These are phyloP conservation scores for Tipula helvola DNA, from an alignment of 2,888 invertebrate genomes.

Conservation along the genomic window DNA sequence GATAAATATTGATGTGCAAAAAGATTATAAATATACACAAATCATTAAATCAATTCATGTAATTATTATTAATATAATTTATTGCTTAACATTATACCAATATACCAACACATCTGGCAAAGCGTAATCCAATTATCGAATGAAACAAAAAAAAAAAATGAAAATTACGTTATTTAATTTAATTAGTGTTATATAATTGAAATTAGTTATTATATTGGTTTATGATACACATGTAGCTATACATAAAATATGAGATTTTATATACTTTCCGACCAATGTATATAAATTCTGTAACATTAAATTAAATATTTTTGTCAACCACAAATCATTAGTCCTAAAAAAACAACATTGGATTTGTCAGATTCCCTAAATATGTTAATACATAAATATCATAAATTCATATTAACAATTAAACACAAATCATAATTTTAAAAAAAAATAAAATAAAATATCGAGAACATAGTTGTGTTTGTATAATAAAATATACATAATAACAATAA, in stretches of 20 bases:
- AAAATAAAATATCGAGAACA: not conserved
- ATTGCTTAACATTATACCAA: not conserved
- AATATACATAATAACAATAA: not conserved
- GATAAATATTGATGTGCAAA: not conserved
- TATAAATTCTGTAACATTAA: not conserved
- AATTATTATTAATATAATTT: not conserved
- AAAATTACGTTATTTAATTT: not conserved
- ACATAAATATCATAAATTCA: not conserved
- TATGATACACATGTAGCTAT: not conserved
- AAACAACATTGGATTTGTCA: not conserved
- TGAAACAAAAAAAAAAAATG: not conserved
- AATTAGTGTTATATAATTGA: not conserved
- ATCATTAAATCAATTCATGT: not conserved
- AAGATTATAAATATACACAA: not conserved
- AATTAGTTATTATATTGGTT: not conserved
- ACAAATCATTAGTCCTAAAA: not conserved
- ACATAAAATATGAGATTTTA: not conserved
- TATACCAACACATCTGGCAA: not conserved
- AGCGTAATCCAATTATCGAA: not conserved
- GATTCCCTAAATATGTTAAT: not conserved
- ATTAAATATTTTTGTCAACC: not conserved
- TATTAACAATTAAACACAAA: not conserved
- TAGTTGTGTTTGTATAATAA: not conserved
- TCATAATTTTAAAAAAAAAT: not conserved
- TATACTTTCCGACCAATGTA: not conserved